phyloP scores from a whole-genome alignment of 2,888 invertebrate genomes.

The Polymixis lichenea region DNA sequence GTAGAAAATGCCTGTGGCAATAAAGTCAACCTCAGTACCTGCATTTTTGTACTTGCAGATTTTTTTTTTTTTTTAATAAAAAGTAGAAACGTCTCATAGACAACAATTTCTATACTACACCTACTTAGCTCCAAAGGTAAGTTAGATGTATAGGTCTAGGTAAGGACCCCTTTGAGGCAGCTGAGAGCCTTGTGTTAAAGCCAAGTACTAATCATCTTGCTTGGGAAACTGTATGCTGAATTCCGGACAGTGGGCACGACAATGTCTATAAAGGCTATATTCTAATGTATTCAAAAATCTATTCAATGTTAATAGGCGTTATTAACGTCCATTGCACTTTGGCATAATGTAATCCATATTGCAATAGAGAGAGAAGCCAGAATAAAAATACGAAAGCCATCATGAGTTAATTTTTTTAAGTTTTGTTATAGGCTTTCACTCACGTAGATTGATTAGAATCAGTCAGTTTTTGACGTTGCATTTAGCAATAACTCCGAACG shows the following conservation, averaged over 20 bases:
- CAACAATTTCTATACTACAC: neutral
- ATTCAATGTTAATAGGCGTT: neutral
- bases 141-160: neutral
- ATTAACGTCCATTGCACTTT: neutral
- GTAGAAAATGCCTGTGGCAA: neutral
- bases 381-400: neutral
- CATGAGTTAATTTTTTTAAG: conserved; percentile 3
- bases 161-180: conserved; percentile 38
- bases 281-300: neutral
- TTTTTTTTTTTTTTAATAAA: too few relatives aligned
- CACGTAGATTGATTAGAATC: conserved; percentile 17
- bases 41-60: too few relatives aligned
- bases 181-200: conserved; percentile 39
- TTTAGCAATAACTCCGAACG: conserved; percentile 11
- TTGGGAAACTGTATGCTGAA: conserved; percentile 39
- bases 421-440: conserved; percentile 5
- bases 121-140: neutral
- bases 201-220: conserved; percentile 35
- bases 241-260: conserved; percentile 4
- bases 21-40: neutral
- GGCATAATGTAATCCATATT: neutral
- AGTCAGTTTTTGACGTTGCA: conserved; percentile 22
- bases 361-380: neutral
- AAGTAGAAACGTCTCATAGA: neutral
- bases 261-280: neutral